A percentile compares a stretch with the other conserved stretches of the same genome.
phyloP scores from a whole-genome alignment of 2,888 invertebrate genomes.

The Ischnus inquisitorius region DNA sequence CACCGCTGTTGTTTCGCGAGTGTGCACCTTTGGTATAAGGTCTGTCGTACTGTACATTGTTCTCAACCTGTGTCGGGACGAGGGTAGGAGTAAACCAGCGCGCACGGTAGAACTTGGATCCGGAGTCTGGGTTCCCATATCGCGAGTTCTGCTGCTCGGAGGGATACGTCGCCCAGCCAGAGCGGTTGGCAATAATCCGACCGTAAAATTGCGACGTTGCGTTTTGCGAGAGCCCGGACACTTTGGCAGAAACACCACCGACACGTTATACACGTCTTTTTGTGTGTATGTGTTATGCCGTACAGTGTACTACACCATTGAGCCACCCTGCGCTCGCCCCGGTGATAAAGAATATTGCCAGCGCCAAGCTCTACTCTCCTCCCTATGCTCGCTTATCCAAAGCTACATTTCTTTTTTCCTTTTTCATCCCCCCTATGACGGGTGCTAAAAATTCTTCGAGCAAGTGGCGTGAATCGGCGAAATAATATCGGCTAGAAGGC shows the following conservation, averaged over 20 bases:
- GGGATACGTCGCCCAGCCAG: slow-evolving; percentile 43
- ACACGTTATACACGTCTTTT: slow-evolving; percentile 13
- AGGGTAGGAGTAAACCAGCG: not conserved
- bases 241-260: slow-evolving; percentile 45
- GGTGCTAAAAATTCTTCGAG: slow-evolving; percentile 58
- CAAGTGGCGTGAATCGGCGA: slow-evolving; percentile 70
- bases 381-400: slow-evolving; percentile 18
- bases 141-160: slow-evolving; percentile 36
- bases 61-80: not conserved
- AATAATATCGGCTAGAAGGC: slow-evolving; percentile 64
- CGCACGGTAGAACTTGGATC: not conserved
- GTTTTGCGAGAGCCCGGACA: slow-evolving; percentile 60
- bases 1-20: slow-evolving; percentile 34
- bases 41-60: slow-evolving; percentile 54
- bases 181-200: slow-evolving; percentile 67
- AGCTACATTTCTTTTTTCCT: slow-evolving; percentile 24
- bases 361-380: slow-evolving; percentile 22
- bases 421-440: slow-evolving; percentile 20
- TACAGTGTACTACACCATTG: slow-evolving; percentile 15
- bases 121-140: slow-evolving; percentile 49
- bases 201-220: slow-evolving; percentile 71
- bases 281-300: slow-evolving; percentile 11
- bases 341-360: slow-evolving; percentile 71
- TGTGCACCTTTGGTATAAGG: slow-evolving; percentile 34
- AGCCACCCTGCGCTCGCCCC: slow-evolving; percentile 11